phyloP scores from a whole-genome alignment of 2,113 vertebrate species.

The Brevimyrus niger region DNA sequence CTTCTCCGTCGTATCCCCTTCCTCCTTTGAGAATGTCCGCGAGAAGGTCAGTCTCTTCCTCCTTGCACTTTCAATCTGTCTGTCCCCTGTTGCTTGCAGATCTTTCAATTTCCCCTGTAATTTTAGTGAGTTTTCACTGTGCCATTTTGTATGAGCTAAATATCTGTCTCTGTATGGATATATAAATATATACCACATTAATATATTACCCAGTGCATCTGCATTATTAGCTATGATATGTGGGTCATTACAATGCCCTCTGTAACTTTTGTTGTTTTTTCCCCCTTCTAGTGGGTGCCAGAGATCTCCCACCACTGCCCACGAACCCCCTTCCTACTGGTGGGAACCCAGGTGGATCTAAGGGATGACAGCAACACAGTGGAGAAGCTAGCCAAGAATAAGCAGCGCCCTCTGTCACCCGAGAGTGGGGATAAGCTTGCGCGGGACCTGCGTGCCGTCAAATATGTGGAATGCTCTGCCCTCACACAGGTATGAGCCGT shows the following conservation, averaged over 20 bases:
- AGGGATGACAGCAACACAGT: conserved; percentile 91
- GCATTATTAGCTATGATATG: background rate
- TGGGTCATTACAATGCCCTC: background rate
- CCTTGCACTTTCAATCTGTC: background rate
- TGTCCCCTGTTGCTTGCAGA: background rate
- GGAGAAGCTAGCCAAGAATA: conserved; percentile 98
- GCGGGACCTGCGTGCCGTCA: conserved; percentile 88
- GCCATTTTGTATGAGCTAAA: background rate
- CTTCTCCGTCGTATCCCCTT: conserved; percentile 96
- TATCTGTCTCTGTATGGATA: background rate
- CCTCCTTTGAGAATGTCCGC: conserved; percentile 98
- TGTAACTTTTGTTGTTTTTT: background rate
- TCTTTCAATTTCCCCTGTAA: background rate
- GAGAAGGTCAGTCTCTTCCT: conserved; percentile 74
- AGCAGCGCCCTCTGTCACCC: conserved; percentile 87
- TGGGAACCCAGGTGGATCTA: conserved; percentile 93
- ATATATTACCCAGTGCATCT: background rate
- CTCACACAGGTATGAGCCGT: conserved; percentile 79
- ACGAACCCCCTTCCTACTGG: conserved; percentile 93
- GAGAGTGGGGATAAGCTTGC: conserved; percentile 91
- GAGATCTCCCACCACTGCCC: conserved; percentile 99
- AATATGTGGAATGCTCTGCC: conserved; percentile 96
- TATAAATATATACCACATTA: background rate
- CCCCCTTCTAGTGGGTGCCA: conserved; percentile 81
- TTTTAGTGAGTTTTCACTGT: background rate